Evolutionary conservation across 2,888 invertebrate species (phyloP), one percentile per base, ranked within the genome.

Genomic region (Pristionchus entomophagus): DNA sequence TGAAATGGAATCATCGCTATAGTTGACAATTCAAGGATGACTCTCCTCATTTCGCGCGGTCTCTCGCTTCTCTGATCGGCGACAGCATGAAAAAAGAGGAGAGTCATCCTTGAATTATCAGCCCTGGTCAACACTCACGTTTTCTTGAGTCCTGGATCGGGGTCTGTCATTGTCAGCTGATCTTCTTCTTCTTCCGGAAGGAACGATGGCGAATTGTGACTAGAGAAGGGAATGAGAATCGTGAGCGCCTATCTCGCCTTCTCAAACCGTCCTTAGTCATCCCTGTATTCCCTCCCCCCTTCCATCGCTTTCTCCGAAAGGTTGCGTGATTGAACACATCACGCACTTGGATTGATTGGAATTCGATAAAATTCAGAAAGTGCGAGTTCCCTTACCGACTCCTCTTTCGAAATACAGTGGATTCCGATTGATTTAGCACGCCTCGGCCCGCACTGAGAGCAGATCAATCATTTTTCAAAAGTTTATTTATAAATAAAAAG

Each of bases 231-330:
- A 65, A 65, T 65, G 32, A 17, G 38, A 69, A 69, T 69, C 38
- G 69, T 69, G 69, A 38, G 69, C 69, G 38, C 38, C 38, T 69
- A 10, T 41, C 38, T 69, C 38, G 35, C 69, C 69, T 69, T 69
- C 69, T 38, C 69, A 69, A 69, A 69, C 69, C 38, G 22, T 69
- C 29, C 69, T 69, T 69, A 69, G 69, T 69, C 69, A 69, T 69
- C 69, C 69, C 69, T n/a, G n/a, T n/a, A n/a, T 38, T 41, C 41
- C 69, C 69, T 69, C 38, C 38, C 38, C n/a, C 38, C 69, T 38
- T n/a, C 56, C 56, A 14, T 38, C 38, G 19, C 62, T 32, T 62
- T 32, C 62, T 12, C 62, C 62, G 69, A 69, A 69, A 69, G 69
- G 69, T 69, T 69, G 69, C 69, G 69, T 69, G 69, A 69, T 69